Evolutionary conservation across 2,888 invertebrate genomes (phyloP), one percentile per base, ranked within the genome.

Genomic region (Metellina segmentata): DNA sequence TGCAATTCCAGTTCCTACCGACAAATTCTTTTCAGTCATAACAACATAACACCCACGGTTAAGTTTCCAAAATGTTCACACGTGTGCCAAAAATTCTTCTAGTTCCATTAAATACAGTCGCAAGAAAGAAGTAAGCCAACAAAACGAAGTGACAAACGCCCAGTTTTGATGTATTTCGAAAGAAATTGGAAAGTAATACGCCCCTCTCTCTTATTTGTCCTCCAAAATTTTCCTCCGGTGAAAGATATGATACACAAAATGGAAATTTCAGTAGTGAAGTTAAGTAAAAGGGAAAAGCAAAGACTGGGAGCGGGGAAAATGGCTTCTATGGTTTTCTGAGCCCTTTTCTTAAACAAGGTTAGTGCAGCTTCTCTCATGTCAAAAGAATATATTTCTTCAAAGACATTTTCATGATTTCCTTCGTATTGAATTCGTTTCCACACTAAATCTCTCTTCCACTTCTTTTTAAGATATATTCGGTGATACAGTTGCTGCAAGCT

Each of bases 101-200:
- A 7, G 61, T 61, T 34, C 61, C 61, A 7, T 61, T 61, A 61
- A 61, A 61, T 61, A 61, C 0, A 16, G 61, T 16, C 61, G 9
- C 34, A 34, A 34, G 34, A 61, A 61, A 61, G 61, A 61, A 61
- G 34, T 34, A 61, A 61, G 61, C 16, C 61, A 61, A 61, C 61
- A 61, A 61, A 61, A 9, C 61, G 61, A 61, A 61, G 61, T 61
- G 61, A 61, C 61, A 61, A 61, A 61, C 16, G 9, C 61, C 61
- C 61, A 61, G 61, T 61, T 61, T 61, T 61, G 61, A 61, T 61
- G 61, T 61, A n/a, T 85, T n/a, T 75, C 74, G 74, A 75, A 75
- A 85, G 85, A 72, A 85, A 85, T 52, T 61, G 85, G 85, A 85
- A 85, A 85, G 85, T 85, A 85, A 85, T 85, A 85, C 85, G 74